phyloP scores from a whole-genome alignment of 2,888 invertebrate species.

The Stictocephala bisonia region DNA sequence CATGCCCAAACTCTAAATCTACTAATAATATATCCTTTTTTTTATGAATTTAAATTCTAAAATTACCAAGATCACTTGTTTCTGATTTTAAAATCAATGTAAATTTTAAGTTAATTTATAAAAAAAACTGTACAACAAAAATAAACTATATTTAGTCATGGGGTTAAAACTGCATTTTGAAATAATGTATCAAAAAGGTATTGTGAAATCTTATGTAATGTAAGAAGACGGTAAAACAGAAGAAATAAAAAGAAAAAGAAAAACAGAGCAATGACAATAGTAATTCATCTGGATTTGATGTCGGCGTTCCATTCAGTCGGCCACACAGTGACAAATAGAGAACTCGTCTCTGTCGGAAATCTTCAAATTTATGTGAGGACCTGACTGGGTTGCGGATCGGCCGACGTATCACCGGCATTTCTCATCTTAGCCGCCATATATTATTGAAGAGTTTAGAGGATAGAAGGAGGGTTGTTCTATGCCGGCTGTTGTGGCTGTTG shows the following conservation, averaged over 20 bases:
- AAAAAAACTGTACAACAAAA: too few relatives aligned
- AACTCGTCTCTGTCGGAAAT: slow-evolving; percentile 57
- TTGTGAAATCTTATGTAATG: too few relatives aligned
- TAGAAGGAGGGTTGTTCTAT: not conserved
- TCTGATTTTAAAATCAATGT: too few relatives aligned
- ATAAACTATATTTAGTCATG: too few relatives aligned
- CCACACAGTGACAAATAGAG: slow-evolving; percentile 58
- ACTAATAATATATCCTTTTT: too few relatives aligned
- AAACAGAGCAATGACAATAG: slow-evolving; percentile 47
- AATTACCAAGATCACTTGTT: too few relatives aligned
- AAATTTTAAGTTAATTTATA: too few relatives aligned
- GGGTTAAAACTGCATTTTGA: too few relatives aligned
- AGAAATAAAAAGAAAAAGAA: slow-evolving; percentile 31
- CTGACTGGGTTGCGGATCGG: slow-evolving; percentile 56
- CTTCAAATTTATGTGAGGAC: slow-evolving; percentile 58
- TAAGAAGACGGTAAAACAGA: slow-evolving; percentile 22
- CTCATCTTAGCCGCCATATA: slow-evolving; percentile 28
- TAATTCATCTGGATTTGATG: slow-evolving; percentile 58
- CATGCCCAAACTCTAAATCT: too few relatives aligned
- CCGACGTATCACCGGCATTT: slow-evolving; percentile 38
- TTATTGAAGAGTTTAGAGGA: not conserved
- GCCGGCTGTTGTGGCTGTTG: slow-evolving; percentile 11
- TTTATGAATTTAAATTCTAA: too few relatives aligned
- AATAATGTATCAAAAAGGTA: too few relatives aligned
- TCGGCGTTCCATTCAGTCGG: slow-evolving; percentile 50